Percentiles rank a stretch among this genome's conserved stretches.
Evolutionary conservation across 2,888 invertebrate genomes (phyloP).

Genomic region (Vesta saturnalis): DNA sequence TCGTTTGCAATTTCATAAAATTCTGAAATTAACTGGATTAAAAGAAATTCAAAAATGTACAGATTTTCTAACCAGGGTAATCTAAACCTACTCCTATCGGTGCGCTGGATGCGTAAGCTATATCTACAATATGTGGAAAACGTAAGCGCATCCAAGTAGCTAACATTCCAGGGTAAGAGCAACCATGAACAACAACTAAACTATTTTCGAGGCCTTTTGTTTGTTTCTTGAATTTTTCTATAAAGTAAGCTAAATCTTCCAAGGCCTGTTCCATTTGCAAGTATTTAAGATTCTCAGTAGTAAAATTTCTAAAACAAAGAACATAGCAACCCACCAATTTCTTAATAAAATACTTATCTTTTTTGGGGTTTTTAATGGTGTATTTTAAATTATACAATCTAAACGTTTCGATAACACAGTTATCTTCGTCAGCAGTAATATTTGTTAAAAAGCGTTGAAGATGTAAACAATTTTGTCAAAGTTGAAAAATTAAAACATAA

Average conservation of each 20-base stretch:
- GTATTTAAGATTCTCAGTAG: conserved; percentile 18
- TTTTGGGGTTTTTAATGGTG: too few species aligned
- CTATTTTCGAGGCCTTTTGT: background rate
- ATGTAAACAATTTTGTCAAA: too few species aligned
- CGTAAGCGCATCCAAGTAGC: conserved; percentile 69
- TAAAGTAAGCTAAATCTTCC: conserved; percentile 31
- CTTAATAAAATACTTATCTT: too few species aligned
- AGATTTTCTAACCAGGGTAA: conserved; percentile 16
- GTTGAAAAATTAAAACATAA: too few species aligned
- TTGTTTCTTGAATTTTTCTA: conserved; percentile 20
- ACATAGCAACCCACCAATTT: too few species aligned
- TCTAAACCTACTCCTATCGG: conserved; percentile 53
- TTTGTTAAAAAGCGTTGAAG: too few species aligned
- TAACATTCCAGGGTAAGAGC: conserved; percentile 70
- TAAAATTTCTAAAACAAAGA: too few species aligned
- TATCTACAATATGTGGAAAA: conserved; percentile 69
- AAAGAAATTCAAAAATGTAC: background rate
- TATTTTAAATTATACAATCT: too few species aligned
- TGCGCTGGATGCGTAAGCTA: conserved; percentile 69
- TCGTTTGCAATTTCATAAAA: conserved; percentile 20
- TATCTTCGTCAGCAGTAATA: too few species aligned
- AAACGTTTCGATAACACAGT: too few species aligned
- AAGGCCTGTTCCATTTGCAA: conserved; percentile 26
- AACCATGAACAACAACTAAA: conserved; percentile 64
- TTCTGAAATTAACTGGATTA: conserved; percentile 8